Evolutionary conservation across 2,888 invertebrate genomes (phyloP), one percentile per base, ranked within the genome.

Genomic region (Drosophila colorata): DNA sequence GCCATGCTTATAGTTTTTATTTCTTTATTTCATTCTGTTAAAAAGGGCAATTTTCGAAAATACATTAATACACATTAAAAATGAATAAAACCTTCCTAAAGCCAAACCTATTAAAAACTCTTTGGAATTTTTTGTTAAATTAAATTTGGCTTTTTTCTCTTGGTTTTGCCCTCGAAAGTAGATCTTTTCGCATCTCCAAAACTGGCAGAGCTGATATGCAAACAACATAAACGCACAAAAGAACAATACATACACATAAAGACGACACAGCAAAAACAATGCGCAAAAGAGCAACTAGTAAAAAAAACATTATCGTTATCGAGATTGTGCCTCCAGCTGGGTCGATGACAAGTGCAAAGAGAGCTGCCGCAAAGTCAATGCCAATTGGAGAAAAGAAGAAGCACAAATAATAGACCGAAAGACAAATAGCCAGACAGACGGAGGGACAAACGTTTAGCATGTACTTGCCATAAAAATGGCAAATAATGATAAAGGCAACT

Each of bases 381-480:
- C 63, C 81, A 74, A 80, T 74, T 64, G 75, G 41, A 71, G 53
- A 33, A 47, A 61, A 58, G n/a, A 63, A 63, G 47, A 63, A 16
- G 68, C 49, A 48, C 65, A 67, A 40, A 56, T 41, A 35, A 52
- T 35, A 40, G 47, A 43, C 41, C 25, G 13, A 23, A 11, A 31
- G 52, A 57, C 25, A 16, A 41, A 52, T 23, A 20, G 35, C 37
- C 53, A 38, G 44, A 38, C 49, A 25, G 31, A 25, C 37, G 48
- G 31, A 57, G 5, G 47, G 44, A 5, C 23, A 52, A 16, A 66
- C 57, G 58, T 63, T 72, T 65, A 72, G 67, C 74, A 64, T 63
- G 41, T 63, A 56, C 69, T 64, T 70, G 64, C 58, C 61, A 68
- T 86, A 80, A 77, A 82, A 82, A 86, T 83, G 83, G 80, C 48